Evolutionary conservation across 1,140 invertebrate genomes (phyloP), one percentile per base, ranked within the genome.

Genomic region (Leptinotarsa defecta): DNA sequence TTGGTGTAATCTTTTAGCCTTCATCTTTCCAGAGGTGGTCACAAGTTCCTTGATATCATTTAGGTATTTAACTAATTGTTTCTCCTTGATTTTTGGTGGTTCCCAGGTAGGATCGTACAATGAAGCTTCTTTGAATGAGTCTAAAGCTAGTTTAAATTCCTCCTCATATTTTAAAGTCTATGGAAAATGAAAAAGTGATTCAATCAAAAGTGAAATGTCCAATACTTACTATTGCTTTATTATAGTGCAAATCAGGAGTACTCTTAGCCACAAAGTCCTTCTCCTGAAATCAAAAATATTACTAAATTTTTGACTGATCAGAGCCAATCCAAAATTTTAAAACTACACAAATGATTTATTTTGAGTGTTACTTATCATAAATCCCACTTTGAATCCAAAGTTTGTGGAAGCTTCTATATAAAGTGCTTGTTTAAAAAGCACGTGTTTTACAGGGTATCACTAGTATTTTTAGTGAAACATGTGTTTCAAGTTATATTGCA

Each of bases 161-260:
- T 96, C 94, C 86, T 94, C 92, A 86, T 95, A 95, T 86, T 94
- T 94, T 68, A 94, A 88, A 8, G 91, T 91, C 93, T 94, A 82
- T 67, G 84, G 86, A 15, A 57, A 57, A 57, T 43, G 52, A 17
- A 57, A 57, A n/a, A 57, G n/a, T 57, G 15, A 57, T 57, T 17
- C 3, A 57, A 71, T 57, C 76, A 73, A 64, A 19, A 57, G 15
- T 0, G 17, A 57, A 17, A 57, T 57, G n/a, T 17, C 17, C 20
- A 13, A 20, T 76, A 89, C 89, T 91, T 88, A 96, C 94, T 80
- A 94, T 89, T 71, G 91, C 94, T 89, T 94, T 93, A 85, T 96
- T 97, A 83, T 92, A 95, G 88, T 94, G 93, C 49, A 96, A 88
- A 88, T 96, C 94, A 2, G 94, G 90, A 83, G 93, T 93, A 78